phyloP scores from a whole-genome alignment of 2,888 invertebrate species.

The Poecilus cupreus region DNA sequence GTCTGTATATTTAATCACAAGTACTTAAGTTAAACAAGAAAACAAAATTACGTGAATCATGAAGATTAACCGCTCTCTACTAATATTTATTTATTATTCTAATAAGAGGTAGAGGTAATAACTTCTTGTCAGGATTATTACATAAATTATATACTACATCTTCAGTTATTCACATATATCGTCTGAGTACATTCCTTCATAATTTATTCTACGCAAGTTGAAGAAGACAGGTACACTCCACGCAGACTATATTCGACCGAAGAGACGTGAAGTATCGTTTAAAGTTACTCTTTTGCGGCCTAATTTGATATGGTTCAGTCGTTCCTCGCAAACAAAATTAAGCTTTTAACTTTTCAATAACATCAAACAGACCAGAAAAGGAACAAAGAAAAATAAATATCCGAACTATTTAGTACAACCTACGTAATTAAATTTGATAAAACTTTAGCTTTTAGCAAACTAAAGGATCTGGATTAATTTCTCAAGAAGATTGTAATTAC shows the following conservation, averaged over 20 bases:
- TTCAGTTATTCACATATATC: neutral
- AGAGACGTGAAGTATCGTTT: too few species aligned
- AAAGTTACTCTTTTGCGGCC: too few species aligned
- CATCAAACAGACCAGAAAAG: neutral
- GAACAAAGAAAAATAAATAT: neutral
- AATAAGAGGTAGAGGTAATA: neutral
- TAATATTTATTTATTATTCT: slow-evolving; percentile 16
- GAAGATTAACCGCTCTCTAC: neutral
- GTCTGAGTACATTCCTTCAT: slow-evolving; percentile 9
- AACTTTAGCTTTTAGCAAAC: neutral
- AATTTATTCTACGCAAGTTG: neutral
- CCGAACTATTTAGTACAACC: neutral
- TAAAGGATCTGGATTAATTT: neutral
- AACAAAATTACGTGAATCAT: too few species aligned
- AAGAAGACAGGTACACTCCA: neutral
- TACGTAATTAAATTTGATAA: neutral
- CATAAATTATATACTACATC: neutral
- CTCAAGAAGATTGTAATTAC: neutral
- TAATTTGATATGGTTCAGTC: too few species aligned
- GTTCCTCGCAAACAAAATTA: too few species aligned
- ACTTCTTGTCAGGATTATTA: slow-evolving; percentile 8
- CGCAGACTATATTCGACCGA: neutral
- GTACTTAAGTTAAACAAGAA: too few species aligned
- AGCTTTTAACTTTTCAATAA: too few species aligned
- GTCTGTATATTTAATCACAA: too few species aligned